phyloP scores from a whole-genome alignment of 1,140 invertebrate species.

The Trichomalopsis sarcophagae region DNA sequence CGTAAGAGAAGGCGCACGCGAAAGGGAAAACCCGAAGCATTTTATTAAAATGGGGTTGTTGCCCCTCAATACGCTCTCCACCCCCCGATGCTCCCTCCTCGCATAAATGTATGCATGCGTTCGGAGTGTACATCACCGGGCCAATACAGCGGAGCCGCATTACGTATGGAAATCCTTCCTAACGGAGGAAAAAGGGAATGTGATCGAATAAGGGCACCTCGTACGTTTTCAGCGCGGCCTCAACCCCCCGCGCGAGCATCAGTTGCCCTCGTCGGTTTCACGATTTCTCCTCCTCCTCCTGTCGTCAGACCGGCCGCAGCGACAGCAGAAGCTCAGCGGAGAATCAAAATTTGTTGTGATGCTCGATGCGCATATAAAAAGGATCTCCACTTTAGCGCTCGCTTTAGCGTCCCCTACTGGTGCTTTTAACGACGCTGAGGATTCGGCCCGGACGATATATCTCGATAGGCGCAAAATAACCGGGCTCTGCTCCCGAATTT shows the following conservation, averaged over 20 bases:
- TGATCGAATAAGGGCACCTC: neutral
- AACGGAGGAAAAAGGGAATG: neutral
- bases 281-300: neutral
- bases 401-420: neutral
- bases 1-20: neutral
- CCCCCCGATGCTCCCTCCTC: neutral
- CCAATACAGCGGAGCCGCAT: slow-evolving; percentile 23
- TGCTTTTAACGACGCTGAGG: neutral
- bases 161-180: slow-evolving; percentile 27
- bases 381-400: neutral
- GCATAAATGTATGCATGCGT: slow-evolving; percentile 24
- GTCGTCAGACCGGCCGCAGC: neutral
- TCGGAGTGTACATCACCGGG: neutral
- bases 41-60: slow-evolving; percentile 26
- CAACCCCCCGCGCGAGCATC: neutral
- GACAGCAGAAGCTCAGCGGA: no score
- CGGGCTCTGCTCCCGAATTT: no score
- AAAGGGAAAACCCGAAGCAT: neutral
- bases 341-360: slow-evolving; percentile 31
- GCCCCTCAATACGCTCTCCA: neutral
- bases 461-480: no score
- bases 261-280: neutral
- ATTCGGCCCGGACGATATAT: no score
- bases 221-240: neutral
- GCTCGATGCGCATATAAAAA: neutral